Base-by-base conservation (phyloP, 2,113 vertebrate species). In the Amphilophus citrinellus region DNA sequence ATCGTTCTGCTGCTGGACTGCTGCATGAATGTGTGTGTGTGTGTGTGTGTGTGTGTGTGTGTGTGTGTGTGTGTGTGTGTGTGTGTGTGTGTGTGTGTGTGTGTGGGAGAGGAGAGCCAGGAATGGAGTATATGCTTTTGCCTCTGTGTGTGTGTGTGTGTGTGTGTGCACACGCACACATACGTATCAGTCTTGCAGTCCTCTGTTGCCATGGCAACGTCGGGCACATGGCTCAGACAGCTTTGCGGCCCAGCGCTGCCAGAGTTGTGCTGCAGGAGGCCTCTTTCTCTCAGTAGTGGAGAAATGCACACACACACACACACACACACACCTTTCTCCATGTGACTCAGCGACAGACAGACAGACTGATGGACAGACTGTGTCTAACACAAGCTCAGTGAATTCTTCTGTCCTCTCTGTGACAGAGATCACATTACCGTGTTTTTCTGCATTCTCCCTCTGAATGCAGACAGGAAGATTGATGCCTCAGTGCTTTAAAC, bases 201-300 rank as follows among this genome's bases (percentile, higher is more conserved):
- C 91, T 93, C 93, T 94, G 95, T 96, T 96, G 91, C 95, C 91
- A 95, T 95, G 95, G 94, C 88, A 95, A 96, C 90, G 62, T n/a
- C 27, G 82, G 94, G 94, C 95, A 96, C 95, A 96, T 93, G 95
- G 95, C 94, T 95, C 93, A 94, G 91, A 93, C 94, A 94, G 92
- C 93, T 93, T 92, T 76, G 79, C 82, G 86, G 93, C 93, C 93
- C 90, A 89, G 91, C 92, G 61, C 94, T 92, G 94, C 87, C 91
- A 81, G 93, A 95, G 93, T 93, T 91, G 94, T 94, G 94, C 94
- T 94, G 95, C 93, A 94, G 91, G 90, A 94, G 92, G 91, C 90
- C 91, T 90, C 85, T 87, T 88, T 89, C 86, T 88, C 86, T 89
- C 73, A 61, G 86, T 86, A 80, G 82, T 87, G 84, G 76, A 91